Conservation (phyloP, 2,113 vertebrate species). For the Misgurnus mizolepis region DNA sequence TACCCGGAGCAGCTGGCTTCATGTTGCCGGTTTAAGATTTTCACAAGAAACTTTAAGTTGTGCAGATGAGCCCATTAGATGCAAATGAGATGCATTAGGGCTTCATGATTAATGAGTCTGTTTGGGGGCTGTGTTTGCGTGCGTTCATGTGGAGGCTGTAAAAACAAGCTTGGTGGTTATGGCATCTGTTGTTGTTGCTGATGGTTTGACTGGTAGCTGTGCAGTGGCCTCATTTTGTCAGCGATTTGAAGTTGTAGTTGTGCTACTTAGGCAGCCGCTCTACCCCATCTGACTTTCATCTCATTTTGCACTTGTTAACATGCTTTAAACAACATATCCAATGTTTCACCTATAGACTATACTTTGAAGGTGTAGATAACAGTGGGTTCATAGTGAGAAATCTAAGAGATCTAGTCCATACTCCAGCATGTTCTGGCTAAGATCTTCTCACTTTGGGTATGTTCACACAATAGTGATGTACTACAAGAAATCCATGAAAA, state of each 20-base stretch:
- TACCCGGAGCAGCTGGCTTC: neutral
- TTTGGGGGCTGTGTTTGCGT: neutral
- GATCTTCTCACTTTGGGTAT: no score
- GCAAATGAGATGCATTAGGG: slow-evolving; percentile 50
- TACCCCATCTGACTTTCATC: neutral
- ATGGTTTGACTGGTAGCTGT: neutral
- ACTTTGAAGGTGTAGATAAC: no score
- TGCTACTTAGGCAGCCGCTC: neutral
- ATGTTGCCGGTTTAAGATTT: neutral
- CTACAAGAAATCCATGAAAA: no score
- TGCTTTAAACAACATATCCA: neutral
- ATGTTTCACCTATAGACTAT: no score
- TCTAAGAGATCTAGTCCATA: no score
- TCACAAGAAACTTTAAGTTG: neutral
- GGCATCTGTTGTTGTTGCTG: slow-evolving; percentile 4
- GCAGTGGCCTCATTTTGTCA: slow-evolving; percentile 27
- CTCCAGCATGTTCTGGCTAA: no score
- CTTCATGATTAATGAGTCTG: slow-evolving; percentile 55
- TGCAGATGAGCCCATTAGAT: slow-evolving; percentile 39
- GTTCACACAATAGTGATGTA: no score
- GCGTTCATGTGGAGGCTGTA: slow-evolving; percentile 2
- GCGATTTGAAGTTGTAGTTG: neutral
- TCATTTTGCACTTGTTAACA: slow-evolving; percentile 13
- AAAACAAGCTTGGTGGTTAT: neutral
- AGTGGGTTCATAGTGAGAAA: no score